Evolutionary conservation across 2,113 vertebrate genomes (phyloP), one percentile per base, ranked within the genome.

Genomic region (Numida meleagris): DNA sequence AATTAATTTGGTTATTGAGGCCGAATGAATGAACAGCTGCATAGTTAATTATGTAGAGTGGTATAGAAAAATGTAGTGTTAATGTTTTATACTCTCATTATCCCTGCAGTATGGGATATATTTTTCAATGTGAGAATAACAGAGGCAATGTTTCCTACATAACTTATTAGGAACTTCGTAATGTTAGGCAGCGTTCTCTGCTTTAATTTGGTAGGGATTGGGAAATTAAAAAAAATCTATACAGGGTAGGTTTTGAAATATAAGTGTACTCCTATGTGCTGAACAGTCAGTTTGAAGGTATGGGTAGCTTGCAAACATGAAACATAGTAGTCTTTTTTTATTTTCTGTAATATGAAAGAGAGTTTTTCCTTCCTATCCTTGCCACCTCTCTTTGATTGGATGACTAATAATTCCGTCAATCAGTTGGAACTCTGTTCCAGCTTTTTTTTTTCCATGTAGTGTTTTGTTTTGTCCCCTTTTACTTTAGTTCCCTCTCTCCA

Each of bases 11-110:
- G 50, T 94, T 78, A 46, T 78, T 94, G 91, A 68, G 78, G 17
- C 80, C 80, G 67, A 93, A 84, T 94, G 80, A 93, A 88, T 90
- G 86, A 94, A 62, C 89, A 96, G 92, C 95, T 95, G 81, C 43
- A 42, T 70, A 86, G 77, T 94, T 96, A 96, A 96, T 96, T 97
- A 96, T 94, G 94, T 81, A 95, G 91, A 95, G 82, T 95, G 78
- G 82, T 97, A 95, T 95, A 93, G 94, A 88, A 95, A 96, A 94
- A 89, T 71, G 89, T 84, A 90, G 63, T 59, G 42, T 81, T 96
- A 94, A 92, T 91, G 82, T 95, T 96, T 97, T 96, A 93, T 96
- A 40, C 63, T 33, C 83, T 94, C 65, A 83, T 95, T 96, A 94
- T 86, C 71, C 43, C 77, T 88, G 80, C 65, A 62, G 77, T 82